Conservation (phyloP, 1,140 invertebrate species). For the Nymphalis io region DNA sequence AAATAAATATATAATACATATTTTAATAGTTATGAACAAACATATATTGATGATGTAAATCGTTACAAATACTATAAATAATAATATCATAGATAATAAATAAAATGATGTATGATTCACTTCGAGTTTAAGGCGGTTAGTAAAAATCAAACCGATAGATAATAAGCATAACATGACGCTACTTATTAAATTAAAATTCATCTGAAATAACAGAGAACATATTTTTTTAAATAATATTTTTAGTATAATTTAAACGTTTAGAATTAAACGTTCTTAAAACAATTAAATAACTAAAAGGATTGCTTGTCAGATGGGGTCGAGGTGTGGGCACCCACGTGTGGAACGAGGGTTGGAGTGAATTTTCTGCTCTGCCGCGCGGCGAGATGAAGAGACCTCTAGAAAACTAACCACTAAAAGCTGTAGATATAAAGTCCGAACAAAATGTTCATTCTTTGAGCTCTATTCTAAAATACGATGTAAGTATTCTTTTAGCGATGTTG, state of each 20-base stretch:
- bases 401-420: conserved; percentile 58
- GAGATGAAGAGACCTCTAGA: conserved; percentile 60
- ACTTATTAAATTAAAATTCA: too few relatives aligned
- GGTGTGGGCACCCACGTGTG: conserved; percentile 51
- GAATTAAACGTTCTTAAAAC: conserved; percentile 25
- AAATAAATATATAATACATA: too few relatives aligned
- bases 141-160: too few relatives aligned
- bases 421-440: conserved; percentile 38
- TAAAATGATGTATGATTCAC: too few relatives aligned
- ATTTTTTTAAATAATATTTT: background rate
- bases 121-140: too few relatives aligned
- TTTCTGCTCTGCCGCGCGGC: conserved; percentile 66
- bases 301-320: conserved; percentile 32
- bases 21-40: too few relatives aligned
- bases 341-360: conserved; percentile 70
- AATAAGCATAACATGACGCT: too few relatives aligned
- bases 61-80: too few relatives aligned
- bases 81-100: too few relatives aligned
- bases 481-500: conserved; percentile 9
- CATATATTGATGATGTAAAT: too few relatives aligned
- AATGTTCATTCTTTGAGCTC: conserved; percentile 27
- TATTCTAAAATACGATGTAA: conserved; percentile 26
- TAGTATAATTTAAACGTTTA: background rate
- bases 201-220: too few relatives aligned
- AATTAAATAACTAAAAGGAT: conserved; percentile 44